Base-by-base conservation (phyloP, 1,140 invertebrate species). In the Drosophila arizonae region DNA sequence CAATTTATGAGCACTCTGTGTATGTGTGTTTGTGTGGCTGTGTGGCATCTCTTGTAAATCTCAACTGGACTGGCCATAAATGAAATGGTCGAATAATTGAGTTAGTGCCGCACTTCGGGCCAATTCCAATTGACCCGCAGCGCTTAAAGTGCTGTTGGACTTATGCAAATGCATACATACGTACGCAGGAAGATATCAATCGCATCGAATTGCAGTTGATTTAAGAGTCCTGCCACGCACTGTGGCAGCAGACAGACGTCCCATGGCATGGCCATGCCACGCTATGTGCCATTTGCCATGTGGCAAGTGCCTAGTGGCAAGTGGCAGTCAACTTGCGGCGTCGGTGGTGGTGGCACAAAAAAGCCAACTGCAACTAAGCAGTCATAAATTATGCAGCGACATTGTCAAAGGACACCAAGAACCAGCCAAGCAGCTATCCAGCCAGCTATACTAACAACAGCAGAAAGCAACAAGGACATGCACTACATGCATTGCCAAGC, bases 321-420 rank as follows among this genome's bases (percentile, higher is more conserved):
- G 48, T 66, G 63, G 52, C 79, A 50, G 62, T 51, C 58, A 17
- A 33, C 48, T 54, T 28, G 43, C 50, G 55, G 33, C 68, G 11
- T 50, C n/a, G 13, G 48, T 50, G 48, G 48, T 24, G 48, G 48
- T 28, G 50, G 26, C 50, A 51, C 57, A 72, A 65, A 72, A 72
- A 65, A 64, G 51, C 33, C 68, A 65, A 71, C 60, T 71, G 54
- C 73, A 82, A 85, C 68, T 80, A 86, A 87, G 82, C 73, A 88
- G 82, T 87, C 82, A 87, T 87, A 87, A 87, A 87, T 87, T 87
- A 87, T 87, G 84, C 84, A 87, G 82, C 76, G 84, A 87, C 79
- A 87, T 73, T 82, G 82, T 79, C 82, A 81, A 88, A 87, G 79
- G 84, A 87, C 82, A 87, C 79, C 76, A 67, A 79, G 72, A 66